Base-by-base conservation (phyloP, 2,797 vertebrate genomes). In the Kryptopterus vitreolus region DNA sequence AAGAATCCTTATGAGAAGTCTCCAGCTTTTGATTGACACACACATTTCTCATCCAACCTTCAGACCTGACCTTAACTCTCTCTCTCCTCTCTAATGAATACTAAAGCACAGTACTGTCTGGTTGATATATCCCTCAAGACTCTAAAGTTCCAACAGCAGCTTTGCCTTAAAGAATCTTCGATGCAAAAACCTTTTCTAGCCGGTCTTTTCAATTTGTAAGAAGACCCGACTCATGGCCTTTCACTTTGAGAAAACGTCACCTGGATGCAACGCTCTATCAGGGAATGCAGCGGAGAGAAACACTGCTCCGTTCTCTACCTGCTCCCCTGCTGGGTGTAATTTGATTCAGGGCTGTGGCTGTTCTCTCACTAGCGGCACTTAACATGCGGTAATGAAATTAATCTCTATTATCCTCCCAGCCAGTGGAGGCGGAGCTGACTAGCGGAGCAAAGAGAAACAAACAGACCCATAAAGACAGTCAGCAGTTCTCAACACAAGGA, bases 371-470 rank as follows among this genome's bases (percentile, higher is more conserved):
- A 63, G 87, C 86, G 89, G 88, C 83, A 68, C 84, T 86, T 89
- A 87, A 90, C 89, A 89, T 77, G 81, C 53, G 74, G 80, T 91
- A 89, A 91, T 91, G 85, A 90, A 90, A 91, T 92, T 87, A 92
- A 84, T 84, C 86, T 82, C 76, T 78, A 80, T 86, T 84, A 81
- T 81, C 82, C 58, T 75, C 18, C 31, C 65, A 77, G 76, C 76
- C 69, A 43, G 80, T 82, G 68, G 82, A 81, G 71, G 72, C 3
- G 35, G 61, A 84, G 85, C 78, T 72, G 83, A 70, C 84, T 81
- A 81, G 85, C 16, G 57, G 88, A 50, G 76, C 77, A 70, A 71
- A 48, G 43, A 75, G 63, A 69, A 82, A 78, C 82, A 84, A 78
- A 85, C 76, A 86, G 75, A 86, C 48, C 62, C 82, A 35, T 77